Base-by-base conservation (phyloP, 2,888 invertebrate species). In the Kuschelorhynchus macadamiae region DNA sequence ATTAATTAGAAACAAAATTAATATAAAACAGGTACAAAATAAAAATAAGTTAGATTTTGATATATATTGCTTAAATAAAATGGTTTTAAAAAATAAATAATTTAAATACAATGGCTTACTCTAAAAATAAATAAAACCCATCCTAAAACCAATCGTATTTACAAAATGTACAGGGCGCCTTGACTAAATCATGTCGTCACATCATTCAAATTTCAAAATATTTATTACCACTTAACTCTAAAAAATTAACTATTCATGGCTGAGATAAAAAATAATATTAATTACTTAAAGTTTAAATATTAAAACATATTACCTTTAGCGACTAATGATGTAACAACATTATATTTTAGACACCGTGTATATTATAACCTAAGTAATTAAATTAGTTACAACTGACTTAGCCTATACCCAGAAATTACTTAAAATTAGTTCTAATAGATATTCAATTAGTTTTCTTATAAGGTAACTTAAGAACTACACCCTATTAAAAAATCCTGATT, bases 111-210 rank as follows among this genome's bases (percentile, higher is more conserved):
- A 52, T 18, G 18, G 21, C n/a, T 20, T n/a, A 36, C 11, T 21
- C 21, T 5, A 2, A 21, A 14, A 11, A 12, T 33, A 57, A 33
- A 18, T 20, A 12, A 7, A 46, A 57, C 55, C 11, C 32, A 39
- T 56, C 56, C 64, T 5, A 55, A 41, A 52, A 46, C 55, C 61
- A 33, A 53, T 17, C 18, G 8, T 66, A 66, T 66, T 44, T 66
- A 66, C 66, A 66, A 9, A 66, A 44, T 65, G 52, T 66, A 66
- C 66, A 66, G 47, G 59, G 30, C 47, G 64, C 47, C 44, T 20
- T 57, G 57, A 30, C 17, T 42, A 14, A 44, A 16, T 14, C 25
- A 55, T 55, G 55, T 2, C 41, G 1, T 17, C 8, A 36, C 55
- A 55, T 55, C 55, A 55, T 41, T 36, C 18, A 50, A 50, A 50